Conservation (phyloP, 1,140 invertebrate species). For the Drosophila funebris region DNA sequence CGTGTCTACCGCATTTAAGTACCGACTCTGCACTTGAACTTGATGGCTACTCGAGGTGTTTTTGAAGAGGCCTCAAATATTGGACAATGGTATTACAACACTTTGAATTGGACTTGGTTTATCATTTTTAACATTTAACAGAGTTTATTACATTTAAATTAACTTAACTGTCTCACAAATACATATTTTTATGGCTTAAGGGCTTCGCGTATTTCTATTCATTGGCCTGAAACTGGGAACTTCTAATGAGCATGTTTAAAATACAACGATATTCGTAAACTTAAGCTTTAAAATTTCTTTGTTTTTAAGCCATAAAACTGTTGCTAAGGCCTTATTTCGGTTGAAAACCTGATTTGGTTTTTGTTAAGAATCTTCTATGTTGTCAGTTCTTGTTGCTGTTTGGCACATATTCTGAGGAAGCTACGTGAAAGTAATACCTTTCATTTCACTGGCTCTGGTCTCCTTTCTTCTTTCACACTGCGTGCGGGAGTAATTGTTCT, state of each 20-base stretch:
- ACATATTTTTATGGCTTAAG: neutral
- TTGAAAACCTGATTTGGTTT: neutral
- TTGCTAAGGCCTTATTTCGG: neutral
- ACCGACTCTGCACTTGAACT: neutral
- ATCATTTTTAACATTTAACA: too few species aligned
- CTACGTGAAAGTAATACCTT: conserved; percentile 4
- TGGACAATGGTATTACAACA: neutral
- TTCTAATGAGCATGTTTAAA: neutral
- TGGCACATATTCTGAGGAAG: neutral
- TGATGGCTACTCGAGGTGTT: neutral
- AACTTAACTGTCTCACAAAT: too few species aligned
- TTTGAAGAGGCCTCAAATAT: neutral
- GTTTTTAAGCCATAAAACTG: neutral
- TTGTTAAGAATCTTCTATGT: neutral
- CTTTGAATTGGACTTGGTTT: too few species aligned
- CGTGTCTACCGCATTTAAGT: neutral
- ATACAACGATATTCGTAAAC: too few species aligned
- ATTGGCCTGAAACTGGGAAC: neutral
- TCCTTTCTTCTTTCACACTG: too few species aligned
- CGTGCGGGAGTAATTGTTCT: too few species aligned
- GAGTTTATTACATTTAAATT: too few species aligned
- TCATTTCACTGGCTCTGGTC: too few species aligned
- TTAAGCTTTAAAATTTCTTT: too few species aligned
- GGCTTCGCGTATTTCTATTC: neutral
- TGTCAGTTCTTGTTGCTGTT: neutral